Evolutionary conservation across 64 coral and sea anemone genomes (phyloP).

Genomic region (Pocillopora damicornis): DNA sequence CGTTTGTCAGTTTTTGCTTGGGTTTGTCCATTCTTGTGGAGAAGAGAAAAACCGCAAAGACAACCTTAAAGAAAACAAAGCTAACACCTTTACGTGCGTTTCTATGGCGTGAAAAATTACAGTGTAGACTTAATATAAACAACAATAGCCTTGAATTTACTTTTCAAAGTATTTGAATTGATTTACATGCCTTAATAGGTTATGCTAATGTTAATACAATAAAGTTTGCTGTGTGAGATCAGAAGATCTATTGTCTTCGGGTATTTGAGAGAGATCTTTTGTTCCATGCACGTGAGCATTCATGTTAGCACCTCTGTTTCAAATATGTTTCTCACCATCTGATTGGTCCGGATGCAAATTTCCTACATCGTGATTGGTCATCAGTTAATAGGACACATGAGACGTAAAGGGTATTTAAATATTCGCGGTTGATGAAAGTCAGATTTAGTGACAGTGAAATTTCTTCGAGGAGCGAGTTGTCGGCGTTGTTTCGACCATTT

Average conservation of each 20-base stretch:
- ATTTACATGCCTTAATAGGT: constrained; percentile 34
- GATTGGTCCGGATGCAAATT: constrained; percentile 27
- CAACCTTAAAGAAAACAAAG: neutral
- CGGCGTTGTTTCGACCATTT: neutral
- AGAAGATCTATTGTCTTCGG: constrained; percentile 12
- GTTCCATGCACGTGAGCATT: constrained; percentile 58
- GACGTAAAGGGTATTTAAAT: constrained; percentile 81
- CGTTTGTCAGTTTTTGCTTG: neutral
- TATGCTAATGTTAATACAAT: constrained; percentile 38
- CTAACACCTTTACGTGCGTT: neutral
- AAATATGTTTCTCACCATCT: constrained; percentile 29
- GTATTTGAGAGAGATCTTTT: constrained; percentile 45
- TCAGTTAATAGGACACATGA: constrained; percentile 74
- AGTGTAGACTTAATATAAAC: constrained; percentile 12
- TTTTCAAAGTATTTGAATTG: constrained; percentile 31
- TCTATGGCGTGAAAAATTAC: constrained; percentile 18
- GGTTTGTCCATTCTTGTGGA: neutral
- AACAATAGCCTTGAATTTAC: constrained; percentile 37
- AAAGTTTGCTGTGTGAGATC: constrained; percentile 5
- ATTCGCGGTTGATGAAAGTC: constrained; percentile 75
- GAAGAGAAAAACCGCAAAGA: neutral
- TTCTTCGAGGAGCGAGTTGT: neutral
- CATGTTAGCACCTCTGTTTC: constrained; percentile 64
- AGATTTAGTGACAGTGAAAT: constrained; percentile 41
- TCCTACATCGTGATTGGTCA: constrained; percentile 42